Conservation (phyloP, 2,797 vertebrate genomes). For the Alfaro cultratus region DNA sequence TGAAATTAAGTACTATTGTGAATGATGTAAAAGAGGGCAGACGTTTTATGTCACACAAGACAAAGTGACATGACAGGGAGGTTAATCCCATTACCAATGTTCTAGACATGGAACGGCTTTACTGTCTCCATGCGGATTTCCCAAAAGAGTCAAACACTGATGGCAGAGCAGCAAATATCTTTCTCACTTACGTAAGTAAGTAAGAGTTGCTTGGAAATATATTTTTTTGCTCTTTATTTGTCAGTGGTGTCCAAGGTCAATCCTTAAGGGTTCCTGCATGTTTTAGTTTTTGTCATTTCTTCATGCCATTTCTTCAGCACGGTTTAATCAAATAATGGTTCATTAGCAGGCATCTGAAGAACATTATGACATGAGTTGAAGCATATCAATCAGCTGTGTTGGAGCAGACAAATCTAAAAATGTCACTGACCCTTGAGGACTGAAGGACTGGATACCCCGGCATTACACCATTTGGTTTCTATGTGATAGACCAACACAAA, state of each 20-base stretch:
- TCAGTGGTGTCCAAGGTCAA: neutral
- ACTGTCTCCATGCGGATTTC: slow-evolving; percentile 16
- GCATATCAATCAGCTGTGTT: too few species aligned
- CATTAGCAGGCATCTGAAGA: too few species aligned
- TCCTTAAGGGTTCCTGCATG: too few species aligned
- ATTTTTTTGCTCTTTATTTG: neutral
- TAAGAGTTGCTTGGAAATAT: neutral
- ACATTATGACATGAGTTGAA: too few species aligned
- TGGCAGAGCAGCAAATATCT: neutral
- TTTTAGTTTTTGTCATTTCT: neutral
- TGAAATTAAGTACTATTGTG: neutral
- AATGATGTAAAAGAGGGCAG: slow-evolving; percentile 18
- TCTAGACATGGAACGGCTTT: neutral
- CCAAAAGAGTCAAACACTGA: slow-evolving; percentile 1
- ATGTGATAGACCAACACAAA: too few species aligned
- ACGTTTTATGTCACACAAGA: neutral
- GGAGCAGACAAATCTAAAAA: too few species aligned
- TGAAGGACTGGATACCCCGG: too few species aligned
- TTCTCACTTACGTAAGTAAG: neutral
- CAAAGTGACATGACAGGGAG: slow-evolving; percentile 17
- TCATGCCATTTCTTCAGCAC: too few species aligned
- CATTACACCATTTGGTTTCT: too few species aligned
- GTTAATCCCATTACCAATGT: slow-evolving; percentile 54
- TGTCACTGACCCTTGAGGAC: too few species aligned
- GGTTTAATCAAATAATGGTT: neutral